Base-by-base conservation (phyloP, 1,140 invertebrate species). In the Scylla paramamosain region DNA sequence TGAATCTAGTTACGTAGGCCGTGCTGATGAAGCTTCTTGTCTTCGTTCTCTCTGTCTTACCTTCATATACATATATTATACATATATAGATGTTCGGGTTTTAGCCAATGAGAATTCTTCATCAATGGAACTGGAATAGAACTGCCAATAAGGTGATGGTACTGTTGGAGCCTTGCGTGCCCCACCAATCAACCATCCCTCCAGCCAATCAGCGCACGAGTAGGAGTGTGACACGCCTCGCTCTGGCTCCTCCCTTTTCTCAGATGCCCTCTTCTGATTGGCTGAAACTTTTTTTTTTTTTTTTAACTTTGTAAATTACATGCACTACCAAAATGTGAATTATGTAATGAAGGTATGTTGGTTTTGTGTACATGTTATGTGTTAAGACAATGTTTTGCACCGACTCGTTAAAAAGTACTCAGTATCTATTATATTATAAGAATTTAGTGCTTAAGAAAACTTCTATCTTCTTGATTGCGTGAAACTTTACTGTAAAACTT, bases 351-450 rank as follows among this genome's bases (percentile, higher is more conserved):
- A 87, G 91, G 94, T 95, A 95, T 95, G 94, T 95, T 95, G 83
- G 94, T 84, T 92, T 67, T 95, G 94, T 95, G 94, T 95, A 95
- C 91, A 93, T 95, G 94, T 95, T 95, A 95, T 95, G 82, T 67
- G 88, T 95, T 95, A 95, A 92, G 52, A 93, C 88, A 87, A 95
- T 95, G 94, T 95, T 95, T 95, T 95, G 94, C 94, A 95, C 94
- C 32, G 94, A 95, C 94, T 95, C 94, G 94, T 95, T 95, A 86
- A 92, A 46, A 86, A 93, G 46, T 92, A 88, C 46, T 88, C 28
- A 92, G 32, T 91, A 92, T 92, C 84, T 95, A 95, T 77, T 92
- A 92, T 89, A 92, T 82, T 77, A n/a, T 95, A 95, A 92, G 84
- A 92, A 67, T 87, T 91, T 94, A 95, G 84, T 89, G 84, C 52